Conservation (phyloP, 2,113 vertebrate species). For the Lutjanus erythropterus region DNA sequence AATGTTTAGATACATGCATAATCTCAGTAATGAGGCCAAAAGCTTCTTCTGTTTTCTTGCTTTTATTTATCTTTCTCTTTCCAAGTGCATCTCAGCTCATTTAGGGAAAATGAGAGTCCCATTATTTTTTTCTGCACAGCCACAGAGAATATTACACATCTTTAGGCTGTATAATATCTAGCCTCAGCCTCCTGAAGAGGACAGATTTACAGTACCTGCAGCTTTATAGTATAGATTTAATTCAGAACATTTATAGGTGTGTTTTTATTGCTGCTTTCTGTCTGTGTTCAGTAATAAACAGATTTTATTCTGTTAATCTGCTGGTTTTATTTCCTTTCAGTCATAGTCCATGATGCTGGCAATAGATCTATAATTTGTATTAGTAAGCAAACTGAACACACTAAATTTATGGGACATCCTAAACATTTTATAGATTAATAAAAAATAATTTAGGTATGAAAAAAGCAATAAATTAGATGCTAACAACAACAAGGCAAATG, state of each 20-base stretch:
- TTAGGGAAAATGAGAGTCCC: neutral
- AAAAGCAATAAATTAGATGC: neutral
- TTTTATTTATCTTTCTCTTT: neutral
- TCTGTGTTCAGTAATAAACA: neutral
- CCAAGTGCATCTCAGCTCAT: neutral
- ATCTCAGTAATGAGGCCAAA: neutral
- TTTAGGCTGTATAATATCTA: neutral
- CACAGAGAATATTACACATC: neutral
- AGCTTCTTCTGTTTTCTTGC: too few species aligned
- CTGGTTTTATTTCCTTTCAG: neutral
- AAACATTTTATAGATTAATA: neutral
- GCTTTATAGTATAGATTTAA: neutral
- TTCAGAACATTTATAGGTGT: neutral
- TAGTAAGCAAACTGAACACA: neutral
- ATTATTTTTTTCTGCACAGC: neutral
- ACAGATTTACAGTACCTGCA: conserved; percentile 18
- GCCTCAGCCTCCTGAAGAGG: neutral
- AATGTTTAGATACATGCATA: neutral
- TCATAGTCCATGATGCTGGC: neutral
- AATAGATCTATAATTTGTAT: neutral
- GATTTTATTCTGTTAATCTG: neutral
- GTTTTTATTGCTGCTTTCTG: neutral
- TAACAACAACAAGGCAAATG: neutral
- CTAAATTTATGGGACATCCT: neutral
- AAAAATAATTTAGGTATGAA: neutral